A percentile compares a stretch with the other conserved stretches of the same genome.
Conservation (phyloP, 2,113 vertebrate genomes). For the Ginglymostoma cirratum region DNA sequence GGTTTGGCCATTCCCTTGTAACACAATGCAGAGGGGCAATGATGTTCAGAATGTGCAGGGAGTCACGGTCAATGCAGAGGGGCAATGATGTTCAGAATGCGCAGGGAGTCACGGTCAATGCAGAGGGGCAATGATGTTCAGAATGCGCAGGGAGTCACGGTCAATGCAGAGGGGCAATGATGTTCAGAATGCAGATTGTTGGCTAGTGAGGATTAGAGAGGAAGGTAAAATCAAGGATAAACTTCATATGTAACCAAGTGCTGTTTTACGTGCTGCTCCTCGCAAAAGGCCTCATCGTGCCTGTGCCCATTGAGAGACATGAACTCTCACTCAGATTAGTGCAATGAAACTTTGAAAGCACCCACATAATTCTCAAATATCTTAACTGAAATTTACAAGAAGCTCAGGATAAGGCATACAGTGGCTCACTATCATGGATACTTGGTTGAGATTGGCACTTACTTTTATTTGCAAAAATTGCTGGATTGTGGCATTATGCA, state of each 20-base stretch:
- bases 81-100: too few relatives aligned
- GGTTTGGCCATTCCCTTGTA: too few relatives aligned
- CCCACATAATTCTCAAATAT: not conserved
- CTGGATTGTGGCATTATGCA: not conserved
- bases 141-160: too few relatives aligned
- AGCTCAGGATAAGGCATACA: slow-evolving; percentile 16
- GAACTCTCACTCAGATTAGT: not conserved
- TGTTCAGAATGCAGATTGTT: too few relatives aligned
- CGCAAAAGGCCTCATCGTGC: not conserved
- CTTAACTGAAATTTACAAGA: not conserved
- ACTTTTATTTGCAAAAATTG: slow-evolving; percentile 22
- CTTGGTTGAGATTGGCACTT: not conserved
- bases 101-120: too few relatives aligned
- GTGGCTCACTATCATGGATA: not conserved
- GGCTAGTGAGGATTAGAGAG: too few relatives aligned
- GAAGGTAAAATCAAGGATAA: not conserved
- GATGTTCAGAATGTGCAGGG: too few relatives aligned
- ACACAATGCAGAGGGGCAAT: too few relatives aligned
- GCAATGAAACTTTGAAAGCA: slow-evolving; percentile 7
- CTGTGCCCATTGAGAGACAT: slow-evolving; percentile 4
- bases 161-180: not conserved
- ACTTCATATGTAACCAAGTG: not conserved
- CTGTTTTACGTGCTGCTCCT: not conserved
- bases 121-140: too few relatives aligned
- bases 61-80: too few relatives aligned